Conservation (phyloP, 2,888 invertebrate species). For the Phyllotreta striolata region DNA sequence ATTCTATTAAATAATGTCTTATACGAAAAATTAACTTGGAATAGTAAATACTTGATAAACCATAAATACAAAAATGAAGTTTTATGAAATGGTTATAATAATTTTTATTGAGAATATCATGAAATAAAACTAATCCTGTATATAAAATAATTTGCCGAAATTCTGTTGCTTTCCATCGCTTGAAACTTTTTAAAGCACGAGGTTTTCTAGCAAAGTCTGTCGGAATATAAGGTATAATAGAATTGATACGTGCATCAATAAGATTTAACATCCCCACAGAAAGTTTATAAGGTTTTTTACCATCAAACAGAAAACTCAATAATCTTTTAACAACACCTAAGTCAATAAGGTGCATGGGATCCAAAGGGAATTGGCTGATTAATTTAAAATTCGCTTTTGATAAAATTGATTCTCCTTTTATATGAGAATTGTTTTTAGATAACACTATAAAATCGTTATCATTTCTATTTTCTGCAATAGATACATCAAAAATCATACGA, state of each 20-base stretch:
- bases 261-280: too few relatives aligned
- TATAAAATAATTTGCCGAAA: slow-evolving; percentile 7
- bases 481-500: slow-evolving; percentile 21
- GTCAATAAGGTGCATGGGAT: slow-evolving; percentile 37
- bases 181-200: background rate
- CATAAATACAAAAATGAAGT: slow-evolving; percentile 16
- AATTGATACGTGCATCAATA: too few relatives aligned
- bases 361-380: slow-evolving; percentile 30
- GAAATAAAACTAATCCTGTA: background rate
- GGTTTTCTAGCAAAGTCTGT: slow-evolving; percentile 18
- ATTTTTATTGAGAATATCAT: background rate
- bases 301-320: too few relatives aligned
- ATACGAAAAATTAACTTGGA: slow-evolving; percentile 2
- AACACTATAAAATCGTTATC: too few relatives aligned
- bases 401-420: slow-evolving; percentile 19
- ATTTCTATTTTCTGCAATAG: background rate
- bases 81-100: slow-evolving; percentile 12
- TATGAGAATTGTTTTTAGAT: too few relatives aligned
- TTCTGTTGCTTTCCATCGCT: slow-evolving; percentile 9
- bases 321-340: slow-evolving; percentile 33
- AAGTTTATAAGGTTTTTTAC: too few relatives aligned
- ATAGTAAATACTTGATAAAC: background rate
- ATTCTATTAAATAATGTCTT: background rate
- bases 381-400: slow-evolving; percentile 3
- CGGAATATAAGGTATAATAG: background rate